These are phyloP conservation scores for Ephialtes manifestator DNA, from an alignment of 2,888 invertebrate species.

Conservation along the genomic window DNA sequence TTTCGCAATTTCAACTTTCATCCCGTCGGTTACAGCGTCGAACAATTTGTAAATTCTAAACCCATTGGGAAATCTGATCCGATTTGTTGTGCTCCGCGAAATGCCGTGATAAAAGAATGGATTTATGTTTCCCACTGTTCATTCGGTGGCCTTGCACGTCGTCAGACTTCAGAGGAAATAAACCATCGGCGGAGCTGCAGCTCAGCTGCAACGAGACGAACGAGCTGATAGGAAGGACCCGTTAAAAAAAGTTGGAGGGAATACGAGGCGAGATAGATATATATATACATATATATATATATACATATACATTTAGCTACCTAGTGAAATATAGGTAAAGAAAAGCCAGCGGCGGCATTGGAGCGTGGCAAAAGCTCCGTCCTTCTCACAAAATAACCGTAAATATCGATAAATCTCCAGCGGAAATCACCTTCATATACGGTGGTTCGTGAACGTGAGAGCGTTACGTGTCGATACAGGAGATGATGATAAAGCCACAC, in stretches of 20 bases:
- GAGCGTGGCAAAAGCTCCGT: not conserved
- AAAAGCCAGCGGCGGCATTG: not conserved
- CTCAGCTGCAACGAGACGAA: slow-evolving; percentile 11
- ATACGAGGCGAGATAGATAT: not conserved
- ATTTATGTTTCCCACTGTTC: not conserved
- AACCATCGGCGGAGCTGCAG: not conserved
- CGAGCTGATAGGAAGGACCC: slow-evolving; percentile 34
- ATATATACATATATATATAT: not conserved
- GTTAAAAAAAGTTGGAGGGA: slow-evolving; percentile 9
- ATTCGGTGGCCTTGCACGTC: not conserved
- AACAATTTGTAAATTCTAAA: not conserved
- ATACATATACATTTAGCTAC: not conserved
- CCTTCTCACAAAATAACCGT: slow-evolving; percentile 13
- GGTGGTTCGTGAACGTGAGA: slow-evolving; percentile 23
- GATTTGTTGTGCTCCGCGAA: not conserved
- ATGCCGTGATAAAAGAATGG: not conserved
- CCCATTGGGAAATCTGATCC: not conserved
- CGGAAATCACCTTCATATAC: slow-evolving; percentile 39
- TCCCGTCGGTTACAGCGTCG: not conserved
- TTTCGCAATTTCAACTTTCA: not conserved
- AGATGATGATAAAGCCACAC: slow-evolving; percentile 14
- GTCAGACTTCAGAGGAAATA: not conserved
- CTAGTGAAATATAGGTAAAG: slow-evolving; percentile 26
- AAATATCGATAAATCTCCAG: slow-evolving; percentile 49
- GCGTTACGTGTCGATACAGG: slow-evolving; percentile 17